Conservation (phyloP, 2,797 vertebrate species). For the Muscicapa comitata region DNA sequence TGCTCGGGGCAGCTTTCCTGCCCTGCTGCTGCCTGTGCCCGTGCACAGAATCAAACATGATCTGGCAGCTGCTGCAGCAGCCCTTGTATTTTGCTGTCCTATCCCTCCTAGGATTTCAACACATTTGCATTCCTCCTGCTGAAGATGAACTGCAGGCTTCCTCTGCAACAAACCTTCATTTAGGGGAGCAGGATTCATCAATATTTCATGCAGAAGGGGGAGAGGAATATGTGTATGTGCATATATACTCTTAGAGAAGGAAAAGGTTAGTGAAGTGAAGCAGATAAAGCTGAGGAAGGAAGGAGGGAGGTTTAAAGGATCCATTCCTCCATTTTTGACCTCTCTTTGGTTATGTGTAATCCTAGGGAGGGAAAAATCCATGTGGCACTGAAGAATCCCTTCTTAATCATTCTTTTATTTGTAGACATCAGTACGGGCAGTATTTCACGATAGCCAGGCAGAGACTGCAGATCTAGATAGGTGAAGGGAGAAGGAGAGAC, state of each 20-base stretch:
- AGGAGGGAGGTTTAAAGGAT: not conserved
- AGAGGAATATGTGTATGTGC: not conserved
- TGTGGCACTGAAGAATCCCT: slow-evolving; percentile 37
- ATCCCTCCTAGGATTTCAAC: slow-evolving; percentile 43
- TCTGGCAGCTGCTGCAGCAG: slow-evolving; percentile 19
- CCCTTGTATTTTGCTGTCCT: not conserved
- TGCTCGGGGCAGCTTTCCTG: not conserved
- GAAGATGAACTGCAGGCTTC: slow-evolving; percentile 37
- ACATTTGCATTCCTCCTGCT: slow-evolving; percentile 32
- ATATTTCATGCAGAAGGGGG: slow-evolving; percentile 52
- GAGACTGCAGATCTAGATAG: not conserved
- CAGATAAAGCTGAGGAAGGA: not conserved
- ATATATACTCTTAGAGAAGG: not conserved
- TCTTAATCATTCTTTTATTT: slow-evolving; percentile 57
- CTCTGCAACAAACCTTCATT: slow-evolving; percentile 34
- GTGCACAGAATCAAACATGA: slow-evolving; percentile 14
- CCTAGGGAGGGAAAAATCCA: slow-evolving; percentile 26
- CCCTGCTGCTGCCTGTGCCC: not conserved
- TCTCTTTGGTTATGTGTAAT: slow-evolving; percentile 36
- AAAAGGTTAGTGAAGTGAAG: not conserved
- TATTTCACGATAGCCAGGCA: not conserved
- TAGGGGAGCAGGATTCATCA: slow-evolving; percentile 60
- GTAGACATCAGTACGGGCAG: slow-evolving; percentile 4
- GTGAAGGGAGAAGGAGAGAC: not conserved
- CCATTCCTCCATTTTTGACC: slow-evolving; percentile 26